Conservation (phyloP, 2,113 vertebrate genomes). For the Cebus imitator region DNA sequence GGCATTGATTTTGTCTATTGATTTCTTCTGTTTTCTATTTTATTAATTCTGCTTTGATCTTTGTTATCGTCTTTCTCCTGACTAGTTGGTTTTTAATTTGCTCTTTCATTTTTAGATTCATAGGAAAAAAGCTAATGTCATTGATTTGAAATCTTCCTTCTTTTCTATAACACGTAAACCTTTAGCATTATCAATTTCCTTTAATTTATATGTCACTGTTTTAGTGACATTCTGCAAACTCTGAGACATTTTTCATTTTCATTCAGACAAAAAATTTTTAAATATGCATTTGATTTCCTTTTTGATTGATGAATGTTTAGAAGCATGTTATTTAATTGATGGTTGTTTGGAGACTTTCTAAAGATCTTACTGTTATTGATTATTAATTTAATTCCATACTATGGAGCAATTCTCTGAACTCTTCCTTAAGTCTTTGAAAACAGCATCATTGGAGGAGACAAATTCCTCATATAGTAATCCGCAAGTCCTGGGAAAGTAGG, state of each 20-base stretch:
- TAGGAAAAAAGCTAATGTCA: not conserved
- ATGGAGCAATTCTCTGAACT: not conserved
- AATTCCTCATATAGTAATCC: not conserved
- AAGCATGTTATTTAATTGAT: not conserved
- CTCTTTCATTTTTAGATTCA: not conserved
- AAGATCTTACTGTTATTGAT: not conserved
- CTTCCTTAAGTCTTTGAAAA: not conserved
- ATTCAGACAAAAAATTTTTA: constrained; percentile 1
- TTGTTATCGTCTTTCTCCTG: not conserved
- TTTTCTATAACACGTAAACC: not conserved
- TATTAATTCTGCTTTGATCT: not conserved
- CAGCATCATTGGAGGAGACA: not conserved
- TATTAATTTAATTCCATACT: not conserved
- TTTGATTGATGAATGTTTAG: not conserved
- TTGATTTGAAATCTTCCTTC: not conserved
- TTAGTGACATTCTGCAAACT: not conserved
- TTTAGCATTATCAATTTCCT: not conserved
- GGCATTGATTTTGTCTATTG: not conserved
- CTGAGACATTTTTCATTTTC: not conserved
- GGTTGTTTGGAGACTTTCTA: not conserved
- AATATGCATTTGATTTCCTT: not conserved
- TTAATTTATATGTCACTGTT: not conserved
- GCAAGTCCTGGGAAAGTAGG: not conserved
- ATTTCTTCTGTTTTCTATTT: not conserved
- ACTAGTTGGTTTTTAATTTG: not conserved